phyloP scores from a whole-genome alignment of 2,888 invertebrate genomes.

The Neoitamus cyanurus region DNA sequence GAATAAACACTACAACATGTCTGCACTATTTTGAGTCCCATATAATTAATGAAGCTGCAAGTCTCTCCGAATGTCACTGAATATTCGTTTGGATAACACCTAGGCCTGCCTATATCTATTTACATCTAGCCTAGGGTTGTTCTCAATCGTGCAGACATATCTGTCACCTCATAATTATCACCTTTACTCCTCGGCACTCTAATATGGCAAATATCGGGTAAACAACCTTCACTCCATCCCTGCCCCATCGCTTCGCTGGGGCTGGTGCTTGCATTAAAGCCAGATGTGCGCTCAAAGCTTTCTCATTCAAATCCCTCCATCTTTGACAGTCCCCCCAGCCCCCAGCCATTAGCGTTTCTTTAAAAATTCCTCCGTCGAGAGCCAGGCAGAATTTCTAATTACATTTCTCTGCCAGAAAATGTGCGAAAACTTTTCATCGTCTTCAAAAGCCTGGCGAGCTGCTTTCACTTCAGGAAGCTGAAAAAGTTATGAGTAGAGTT shows the following conservation, averaged over 20 bases:
- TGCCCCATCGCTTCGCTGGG: neutral
- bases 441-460: neutral
- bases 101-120: too few relatives aligned
- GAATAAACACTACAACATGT: too few relatives aligned
- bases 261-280: neutral
- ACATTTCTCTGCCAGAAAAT: neutral
- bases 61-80: neutral
- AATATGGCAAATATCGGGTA: neutral
- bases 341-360: neutral
- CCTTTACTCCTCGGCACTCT: neutral
- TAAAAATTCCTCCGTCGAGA: neutral
- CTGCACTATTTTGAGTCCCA: neutral
- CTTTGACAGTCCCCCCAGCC: neutral
- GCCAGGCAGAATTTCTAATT: slow-evolving; percentile 3
- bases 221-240: neutral
- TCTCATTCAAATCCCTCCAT: neutral
- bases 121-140: neutral
- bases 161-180: neutral
- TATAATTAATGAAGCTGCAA: neutral
- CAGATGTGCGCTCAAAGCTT: neutral
- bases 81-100: neutral
- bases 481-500: neutral
- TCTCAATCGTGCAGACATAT: neutral
- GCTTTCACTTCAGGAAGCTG: neutral
- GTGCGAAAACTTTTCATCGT: slow-evolving; percentile 4